Base-by-base conservation (phyloP, 2,797 vertebrate genomes). In the Crenuchus spilurus region DNA sequence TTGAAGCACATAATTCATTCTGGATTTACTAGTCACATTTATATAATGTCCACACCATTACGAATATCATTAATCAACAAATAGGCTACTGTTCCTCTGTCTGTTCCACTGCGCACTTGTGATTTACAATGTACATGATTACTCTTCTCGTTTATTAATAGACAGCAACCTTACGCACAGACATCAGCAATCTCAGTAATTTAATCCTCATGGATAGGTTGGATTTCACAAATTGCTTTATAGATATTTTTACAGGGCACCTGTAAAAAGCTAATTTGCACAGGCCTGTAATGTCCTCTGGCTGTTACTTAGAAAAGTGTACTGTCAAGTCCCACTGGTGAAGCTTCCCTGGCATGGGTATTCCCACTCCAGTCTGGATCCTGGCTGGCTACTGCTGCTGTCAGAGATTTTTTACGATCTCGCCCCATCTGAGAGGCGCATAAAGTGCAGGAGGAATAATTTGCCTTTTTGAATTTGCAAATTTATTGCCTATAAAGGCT, bases 401-500 rank as follows among this genome's bases (percentile, higher is more conserved):
- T 54, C 37, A 51, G 11, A 22, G 4, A 28, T 46, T 30, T 74
- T 75, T 69, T 72, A 72, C 48, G 48, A 69, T 49, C 48, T 18
- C 57, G 33, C 7, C 75, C 46, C 51, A 20, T 76, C 18, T 35
- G 48, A 72, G 71, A 48, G 48, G 52, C 41, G 77, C 73, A 72
- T 78, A 57, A 73, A 68, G 77, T 49, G 42, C 24, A 62, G 52
- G 37, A 35, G 31, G 31, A 70, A 81, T 85, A 84, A 84, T 77
- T 82, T 66, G 63, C 72, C 75, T 77, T 85, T 86, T 75, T 80
- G 67, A 82, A 74, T 72, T 41, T 72, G 44, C 62, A 52, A 31
- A 82, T 74, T 73, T 79, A 74, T 46, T 44, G 48, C 54, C 84
- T 80, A 80, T 85, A 83, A 87, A 85, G n/a, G 8, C 68, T 80